phyloP scores from a whole-genome alignment of 1,140 invertebrate genomes.

The Dendrolimus punctatus region DNA sequence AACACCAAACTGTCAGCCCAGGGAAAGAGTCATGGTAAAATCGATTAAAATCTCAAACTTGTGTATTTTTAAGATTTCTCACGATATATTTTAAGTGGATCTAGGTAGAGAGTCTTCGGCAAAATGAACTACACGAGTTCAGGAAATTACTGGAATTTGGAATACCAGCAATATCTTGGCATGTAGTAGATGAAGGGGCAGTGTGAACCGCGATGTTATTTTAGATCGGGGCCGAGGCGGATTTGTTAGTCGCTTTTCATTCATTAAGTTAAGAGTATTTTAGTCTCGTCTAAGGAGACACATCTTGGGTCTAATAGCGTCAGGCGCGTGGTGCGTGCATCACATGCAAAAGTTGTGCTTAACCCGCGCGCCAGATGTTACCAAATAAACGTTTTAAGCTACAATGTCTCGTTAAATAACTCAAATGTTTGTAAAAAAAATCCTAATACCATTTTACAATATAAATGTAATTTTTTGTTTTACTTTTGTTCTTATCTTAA shows the following conservation, averaged over 20 bases:
- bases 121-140: neutral
- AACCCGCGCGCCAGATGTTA: too few relatives aligned
- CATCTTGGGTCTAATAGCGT: too few relatives aligned
- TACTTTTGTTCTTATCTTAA: too few relatives aligned
- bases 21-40: constrained; percentile 67
- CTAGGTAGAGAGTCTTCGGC: neutral
- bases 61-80: neutral
- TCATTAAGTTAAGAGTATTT: constrained; percentile 26
- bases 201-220: constrained; percentile 36
- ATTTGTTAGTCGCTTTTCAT: constrained; percentile 37
- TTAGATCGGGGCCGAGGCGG: constrained; percentile 35
- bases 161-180: constrained; percentile 21
- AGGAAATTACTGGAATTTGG: constrained; percentile 4
- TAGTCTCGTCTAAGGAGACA: constrained; percentile 3
- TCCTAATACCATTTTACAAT: too few relatives aligned
- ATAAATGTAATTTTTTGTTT: too few relatives aligned
- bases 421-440: too few relatives aligned
- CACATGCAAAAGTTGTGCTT: constrained; percentile 1
- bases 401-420: too few relatives aligned
- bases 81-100: neutral
- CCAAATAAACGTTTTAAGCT: too few relatives aligned
- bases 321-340: neutral
- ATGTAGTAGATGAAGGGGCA: constrained; percentile 14
- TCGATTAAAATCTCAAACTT: constrained; percentile 37
- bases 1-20: constrained; percentile 60